A percentile compares a stretch with the other conserved stretches of the same genome.
phyloP scores from a whole-genome alignment of 2,797 vertebrate species.

The Ispidina picta region DNA sequence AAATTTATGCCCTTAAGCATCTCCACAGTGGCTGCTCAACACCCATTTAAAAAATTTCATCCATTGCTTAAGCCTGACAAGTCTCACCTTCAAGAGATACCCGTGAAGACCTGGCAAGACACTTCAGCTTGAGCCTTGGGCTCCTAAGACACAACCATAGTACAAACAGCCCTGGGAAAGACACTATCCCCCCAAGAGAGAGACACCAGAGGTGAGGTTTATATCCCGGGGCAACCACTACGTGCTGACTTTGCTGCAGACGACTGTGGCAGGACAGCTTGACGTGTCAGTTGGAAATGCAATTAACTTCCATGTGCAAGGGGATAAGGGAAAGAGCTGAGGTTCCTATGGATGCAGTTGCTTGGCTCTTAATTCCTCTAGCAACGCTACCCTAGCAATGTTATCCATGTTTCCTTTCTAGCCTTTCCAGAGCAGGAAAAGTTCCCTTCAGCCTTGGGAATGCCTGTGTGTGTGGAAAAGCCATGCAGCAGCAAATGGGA shows the following conservation, averaged over 20 bases:
- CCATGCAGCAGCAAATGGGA: accelerated
- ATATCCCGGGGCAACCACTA: constrained; percentile 11
- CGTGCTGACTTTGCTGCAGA: background rate
- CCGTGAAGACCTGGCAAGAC: constrained; percentile 14
- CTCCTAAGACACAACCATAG: background rate
- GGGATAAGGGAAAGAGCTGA: constrained; percentile 40
- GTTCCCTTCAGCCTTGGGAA: background rate
- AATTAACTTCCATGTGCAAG: constrained; percentile 34
- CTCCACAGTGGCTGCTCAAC: constrained; percentile 52
- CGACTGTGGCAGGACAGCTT: background rate
- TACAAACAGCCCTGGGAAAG: constrained; percentile 27
- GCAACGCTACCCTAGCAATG: constrained; percentile 2
- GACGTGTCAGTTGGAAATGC: constrained; percentile 46
- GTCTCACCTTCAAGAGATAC: constrained; percentile 57
- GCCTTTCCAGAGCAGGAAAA: background rate
- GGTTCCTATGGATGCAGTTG: constrained; percentile 62
- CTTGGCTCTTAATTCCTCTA: constrained; percentile 53
- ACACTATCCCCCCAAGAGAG: background rate
- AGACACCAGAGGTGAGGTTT: constrained; percentile 40
- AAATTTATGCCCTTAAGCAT: constrained; percentile 66
- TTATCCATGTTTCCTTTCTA: background rate
- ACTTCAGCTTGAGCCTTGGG: constrained; percentile 20
- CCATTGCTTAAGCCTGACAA: constrained; percentile 58
- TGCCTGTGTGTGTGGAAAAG: accelerated
- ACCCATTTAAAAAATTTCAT: constrained; percentile 57